Evolutionary conservation across 2,888 invertebrate species (phyloP), one percentile per base, ranked within the genome.

Genomic region (Bombylius major): DNA sequence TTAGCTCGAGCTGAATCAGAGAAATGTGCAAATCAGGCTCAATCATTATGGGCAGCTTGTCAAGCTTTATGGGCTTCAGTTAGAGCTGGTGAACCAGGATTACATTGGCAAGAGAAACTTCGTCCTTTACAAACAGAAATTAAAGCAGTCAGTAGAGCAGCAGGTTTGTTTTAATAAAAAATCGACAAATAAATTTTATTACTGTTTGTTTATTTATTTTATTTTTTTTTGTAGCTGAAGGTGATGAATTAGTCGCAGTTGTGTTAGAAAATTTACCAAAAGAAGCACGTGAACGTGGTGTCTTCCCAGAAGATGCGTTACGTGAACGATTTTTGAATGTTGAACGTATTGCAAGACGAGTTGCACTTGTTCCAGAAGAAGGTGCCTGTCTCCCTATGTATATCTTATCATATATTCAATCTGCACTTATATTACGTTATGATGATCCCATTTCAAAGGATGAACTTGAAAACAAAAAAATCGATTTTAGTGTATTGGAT

Each of bases 31-130:
- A 82, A 84, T 46, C 83, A 87, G 61, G 87, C 94, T 1, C 94
- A 95, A 72, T 82, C 90, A 36, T 78, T 97, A 62, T 97, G 97
- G 97, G 84, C 92, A 61, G 92, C 97, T 2, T 94, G 92, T 65
- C 92, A 95, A 67, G 84, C 92, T 4, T 77, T 97, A 45, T 81
- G 87, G 67, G 82, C 87, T 4, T 85, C 89, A 32, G 81, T 95
- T 7, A 79, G 84, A 58, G 76, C 78, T 23, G 81, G 83, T 11
- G 77, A 81, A 54, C 77, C 78, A 1, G 80, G 80, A 50, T 69
- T 76, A 44, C 72, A 79, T 51, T 78, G 79, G 75, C 77, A 74
- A 62, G 73, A 80, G 65, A 76, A 82, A 66, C 70, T 83, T 70
- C 73, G 82, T 69, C 80, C 86, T 1, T 71, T 87, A 39, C 76